Percentiles rank a stretch among this genome's conserved stretches.
Conservation (phyloP, 92 coral and sea anemone genomes). For the Pocillopora meandrina region DNA sequence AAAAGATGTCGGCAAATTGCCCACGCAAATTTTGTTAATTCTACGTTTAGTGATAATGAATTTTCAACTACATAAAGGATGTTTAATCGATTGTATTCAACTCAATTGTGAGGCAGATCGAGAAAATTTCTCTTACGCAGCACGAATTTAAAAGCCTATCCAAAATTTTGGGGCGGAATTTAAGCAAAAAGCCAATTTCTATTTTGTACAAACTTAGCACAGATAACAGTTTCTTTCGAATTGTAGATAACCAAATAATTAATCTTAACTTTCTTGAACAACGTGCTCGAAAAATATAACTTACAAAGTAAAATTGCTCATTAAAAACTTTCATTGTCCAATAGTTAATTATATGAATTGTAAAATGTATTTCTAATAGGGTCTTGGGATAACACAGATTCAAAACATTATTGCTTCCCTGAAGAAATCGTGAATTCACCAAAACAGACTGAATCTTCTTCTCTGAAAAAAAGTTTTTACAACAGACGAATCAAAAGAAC, state of each 20-base stretch:
- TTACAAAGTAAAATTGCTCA: slow-evolving; percentile 6
- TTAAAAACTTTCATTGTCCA: neutral
- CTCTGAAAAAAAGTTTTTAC: too few species aligned
- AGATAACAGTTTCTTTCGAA: neutral
- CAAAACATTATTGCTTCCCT: neutral
- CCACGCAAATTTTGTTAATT: slow-evolving; percentile 6
- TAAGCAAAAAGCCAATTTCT: neutral
- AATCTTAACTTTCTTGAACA: neutral
- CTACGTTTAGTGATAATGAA: slow-evolving; percentile 1
- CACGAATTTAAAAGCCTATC: neutral
- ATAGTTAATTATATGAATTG: neutral
- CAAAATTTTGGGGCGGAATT: neutral
- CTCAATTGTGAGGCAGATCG: neutral
- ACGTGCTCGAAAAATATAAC: slow-evolving; percentile 23
- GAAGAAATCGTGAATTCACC: neutral
- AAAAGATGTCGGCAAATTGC: slow-evolving; percentile 26
- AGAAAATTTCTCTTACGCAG: neutral
- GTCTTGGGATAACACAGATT: neutral
- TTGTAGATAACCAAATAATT: slow-evolving; percentile 7
- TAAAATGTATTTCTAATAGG: neutral
- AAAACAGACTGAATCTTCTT: neutral
- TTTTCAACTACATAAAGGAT: neutral
- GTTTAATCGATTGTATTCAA: neutral
- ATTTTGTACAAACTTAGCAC: neutral
- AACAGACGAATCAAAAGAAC: too few species aligned